phyloP scores from a whole-genome alignment of 2,113 vertebrate genomes.

The Phaethon lepturus region DNA sequence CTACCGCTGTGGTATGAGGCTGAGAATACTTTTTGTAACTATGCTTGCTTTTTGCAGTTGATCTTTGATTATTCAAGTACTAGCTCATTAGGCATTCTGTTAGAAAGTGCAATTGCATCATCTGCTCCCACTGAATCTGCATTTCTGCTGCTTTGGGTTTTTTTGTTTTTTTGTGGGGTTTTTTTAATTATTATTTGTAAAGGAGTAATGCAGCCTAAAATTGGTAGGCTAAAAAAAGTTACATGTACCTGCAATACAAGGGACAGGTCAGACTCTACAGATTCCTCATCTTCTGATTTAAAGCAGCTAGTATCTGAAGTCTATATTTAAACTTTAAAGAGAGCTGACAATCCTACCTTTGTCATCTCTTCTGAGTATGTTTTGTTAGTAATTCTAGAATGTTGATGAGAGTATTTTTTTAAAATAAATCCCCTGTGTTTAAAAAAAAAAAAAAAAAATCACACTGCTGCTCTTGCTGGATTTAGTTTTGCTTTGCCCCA shows the following conservation, averaged over 20 bases:
- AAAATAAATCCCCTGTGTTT: slow-evolving; percentile 55
- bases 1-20: slow-evolving; percentile 52
- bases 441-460: background rate
- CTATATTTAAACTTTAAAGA: slow-evolving; percentile 57
- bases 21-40: slow-evolving; percentile 40
- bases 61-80: slow-evolving; percentile 31
- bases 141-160: background rate
- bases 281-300: slow-evolving; percentile 45
- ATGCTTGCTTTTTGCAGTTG: slow-evolving; percentile 56
- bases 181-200: background rate
- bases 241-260: slow-evolving; percentile 5
- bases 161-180: too few relatives aligned
- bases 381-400: slow-evolving; percentile 70
- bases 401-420: slow-evolving; percentile 72
- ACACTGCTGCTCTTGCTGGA: slow-evolving; percentile 19
- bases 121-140: slow-evolving; percentile 41
- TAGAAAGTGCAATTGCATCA: slow-evolving; percentile 29
- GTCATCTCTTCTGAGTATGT: slow-evolving; percentile 56
- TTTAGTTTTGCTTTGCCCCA: slow-evolving; percentile 50
- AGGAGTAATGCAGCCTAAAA: slow-evolving; percentile 38
- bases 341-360: slow-evolving; percentile 54
- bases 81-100: slow-evolving; percentile 43
- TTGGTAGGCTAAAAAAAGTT: slow-evolving; percentile 1
- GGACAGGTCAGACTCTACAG: slow-evolving; percentile 36
- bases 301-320: slow-evolving; percentile 16